Conservation (phyloP, 2,113 vertebrate species). For the Clupea harengus region DNA sequence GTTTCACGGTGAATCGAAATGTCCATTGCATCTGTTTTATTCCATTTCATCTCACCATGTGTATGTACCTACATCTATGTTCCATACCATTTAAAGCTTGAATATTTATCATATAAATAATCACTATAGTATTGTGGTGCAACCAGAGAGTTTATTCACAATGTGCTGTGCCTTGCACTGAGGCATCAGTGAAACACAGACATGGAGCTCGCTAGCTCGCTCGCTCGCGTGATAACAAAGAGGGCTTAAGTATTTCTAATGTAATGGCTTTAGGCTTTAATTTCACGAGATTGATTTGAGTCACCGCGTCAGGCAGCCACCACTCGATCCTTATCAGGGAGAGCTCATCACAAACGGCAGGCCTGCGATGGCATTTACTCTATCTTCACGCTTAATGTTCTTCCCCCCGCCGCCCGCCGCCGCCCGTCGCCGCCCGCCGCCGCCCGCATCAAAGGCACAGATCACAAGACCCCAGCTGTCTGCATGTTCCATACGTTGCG, state of each 20-base stretch:
- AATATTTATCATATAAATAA: neutral
- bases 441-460: constrained; percentile 61
- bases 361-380: constrained; percentile 67
- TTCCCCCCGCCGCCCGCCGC: constrained; percentile 32
- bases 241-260: constrained; percentile 20
- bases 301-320: constrained; percentile 46
- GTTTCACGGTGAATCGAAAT: too few relatives aligned
- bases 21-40: too few relatives aligned
- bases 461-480: constrained; percentile 55
- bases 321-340: constrained; percentile 56
- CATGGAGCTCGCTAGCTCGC: too few relatives aligned
- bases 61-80: too few relatives aligned
- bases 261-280: constrained; percentile 60
- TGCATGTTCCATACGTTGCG: constrained; percentile 25
- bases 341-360: constrained; percentile 51
- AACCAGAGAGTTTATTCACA: neutral
- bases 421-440: constrained; percentile 44
- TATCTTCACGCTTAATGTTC: constrained; percentile 63
- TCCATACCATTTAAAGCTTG: too few relatives aligned
- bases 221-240: neutral
- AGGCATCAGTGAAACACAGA: neutral
- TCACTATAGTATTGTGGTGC: neutral
- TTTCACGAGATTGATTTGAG: constrained; percentile 62
- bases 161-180: neutral
- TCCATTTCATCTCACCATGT: too few relatives aligned